A percentile compares a stretch with the other conserved stretches of the same genome.
These are phyloP conservation scores for Pinna nobilis DNA, from an alignment of 1,140 invertebrate genomes.

Conservation along the genomic window DNA sequence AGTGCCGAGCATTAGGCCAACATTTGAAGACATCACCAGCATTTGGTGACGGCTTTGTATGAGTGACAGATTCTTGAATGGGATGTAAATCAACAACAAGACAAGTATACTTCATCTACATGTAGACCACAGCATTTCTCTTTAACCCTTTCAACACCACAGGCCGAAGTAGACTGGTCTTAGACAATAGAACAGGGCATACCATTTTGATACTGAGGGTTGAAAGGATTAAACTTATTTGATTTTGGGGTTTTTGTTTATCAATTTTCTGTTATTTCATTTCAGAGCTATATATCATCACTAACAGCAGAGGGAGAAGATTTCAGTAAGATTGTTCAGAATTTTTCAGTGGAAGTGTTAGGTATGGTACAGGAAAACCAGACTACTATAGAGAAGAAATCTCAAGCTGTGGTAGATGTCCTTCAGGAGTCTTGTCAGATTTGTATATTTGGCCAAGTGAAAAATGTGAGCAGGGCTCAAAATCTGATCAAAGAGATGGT, in stretches of 20 bases:
- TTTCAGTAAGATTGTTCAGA: not conserved
- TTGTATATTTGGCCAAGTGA: constrained; percentile 29
- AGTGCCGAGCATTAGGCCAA: no score
- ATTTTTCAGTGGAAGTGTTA: constrained; percentile 29
- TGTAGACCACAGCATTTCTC: no score
- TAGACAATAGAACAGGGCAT: no score
- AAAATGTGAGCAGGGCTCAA: constrained; percentile 31
- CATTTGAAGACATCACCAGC: no score
- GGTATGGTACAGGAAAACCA: constrained; percentile 45
- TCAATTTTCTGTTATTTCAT: constrained; percentile 10
- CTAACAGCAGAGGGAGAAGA: constrained; percentile 24
- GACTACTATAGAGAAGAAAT: constrained; percentile 31
- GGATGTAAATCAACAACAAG: no score
- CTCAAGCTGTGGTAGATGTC: constrained; percentile 32
- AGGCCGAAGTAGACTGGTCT: no score
- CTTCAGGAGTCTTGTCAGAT: constrained; percentile 20
- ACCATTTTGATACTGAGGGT: no score
- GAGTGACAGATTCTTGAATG: no score
- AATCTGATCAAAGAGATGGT: constrained; percentile 28
- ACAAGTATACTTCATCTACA: no score
- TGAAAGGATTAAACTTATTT: not conserved
- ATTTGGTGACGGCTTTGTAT: no score
- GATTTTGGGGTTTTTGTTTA: not conserved
- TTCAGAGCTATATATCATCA: constrained; percentile 32
- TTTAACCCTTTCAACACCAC: no score